These are phyloP conservation scores for Nannoperca australis DNA, from an alignment of 2,797 vertebrate genomes.

Conservation along the genomic window DNA sequence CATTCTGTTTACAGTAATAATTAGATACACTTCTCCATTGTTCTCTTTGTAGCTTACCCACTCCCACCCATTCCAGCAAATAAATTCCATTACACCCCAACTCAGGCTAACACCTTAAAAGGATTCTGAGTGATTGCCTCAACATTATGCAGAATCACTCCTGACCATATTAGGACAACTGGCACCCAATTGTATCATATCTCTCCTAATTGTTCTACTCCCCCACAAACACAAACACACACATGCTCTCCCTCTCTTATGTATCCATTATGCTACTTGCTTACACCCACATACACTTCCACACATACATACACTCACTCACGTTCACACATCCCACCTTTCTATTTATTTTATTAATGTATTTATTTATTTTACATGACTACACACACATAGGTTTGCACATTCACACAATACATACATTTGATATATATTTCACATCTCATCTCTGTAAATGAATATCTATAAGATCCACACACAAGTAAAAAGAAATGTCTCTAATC, in stretches of 20 bases:
- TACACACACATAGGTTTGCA: neutral
- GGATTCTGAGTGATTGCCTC: conserved; percentile 48
- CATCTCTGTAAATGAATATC: neutral
- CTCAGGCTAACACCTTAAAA: conserved; percentile 46
- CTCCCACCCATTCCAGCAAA: conserved; percentile 16
- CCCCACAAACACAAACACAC: conserved; percentile 17
- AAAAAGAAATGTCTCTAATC: neutral
- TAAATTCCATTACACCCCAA: conserved; percentile 18
- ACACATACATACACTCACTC: neutral
- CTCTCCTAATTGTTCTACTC: neutral
- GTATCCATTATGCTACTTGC: neutral
- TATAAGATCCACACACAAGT: neutral
- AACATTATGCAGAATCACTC: conserved; percentile 30
- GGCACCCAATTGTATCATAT: neutral
- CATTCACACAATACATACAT: neutral
- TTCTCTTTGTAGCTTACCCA: conserved; percentile 2
- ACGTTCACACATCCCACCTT: neutral
- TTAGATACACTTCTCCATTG: neutral
- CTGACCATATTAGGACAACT: conserved; percentile 24
- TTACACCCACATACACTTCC: neutral
- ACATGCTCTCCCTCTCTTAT: neutral
- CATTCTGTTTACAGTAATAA: conserved; percentile 26
- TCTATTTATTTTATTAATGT: neutral
- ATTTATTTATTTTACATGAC: conserved; percentile 4
- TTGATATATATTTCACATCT: neutral